phyloP scores from a whole-genome alignment of 2,113 vertebrate species.

The Proteles cristata region DNA sequence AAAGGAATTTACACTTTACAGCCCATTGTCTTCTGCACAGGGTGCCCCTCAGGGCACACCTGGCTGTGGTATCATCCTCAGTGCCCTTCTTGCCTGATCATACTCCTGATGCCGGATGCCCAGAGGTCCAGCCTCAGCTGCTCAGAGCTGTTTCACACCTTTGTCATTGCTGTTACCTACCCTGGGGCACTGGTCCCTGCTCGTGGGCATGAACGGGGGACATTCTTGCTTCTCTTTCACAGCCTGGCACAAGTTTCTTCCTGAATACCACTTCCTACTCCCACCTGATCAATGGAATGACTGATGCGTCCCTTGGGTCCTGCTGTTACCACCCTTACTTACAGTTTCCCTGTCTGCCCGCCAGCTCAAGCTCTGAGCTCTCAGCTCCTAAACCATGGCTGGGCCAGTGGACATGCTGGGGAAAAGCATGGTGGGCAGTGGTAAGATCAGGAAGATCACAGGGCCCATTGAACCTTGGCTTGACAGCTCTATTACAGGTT shows the following conservation, averaged over 20 bases:
- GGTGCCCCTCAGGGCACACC: too few species aligned
- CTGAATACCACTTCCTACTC: not conserved
- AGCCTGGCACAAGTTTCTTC: not conserved
- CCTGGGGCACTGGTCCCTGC: not conserved
- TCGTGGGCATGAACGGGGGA: not conserved
- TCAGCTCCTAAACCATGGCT: not conserved
- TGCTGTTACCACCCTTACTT: too few species aligned
- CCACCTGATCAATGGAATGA: accelerated
- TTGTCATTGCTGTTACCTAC: accelerated
- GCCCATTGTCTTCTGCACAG: not conserved
- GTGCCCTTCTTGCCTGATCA: not conserved
- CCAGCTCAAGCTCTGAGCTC: not conserved
- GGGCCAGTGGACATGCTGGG: not conserved
- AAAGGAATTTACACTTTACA: not conserved
- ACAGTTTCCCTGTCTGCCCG: not conserved
- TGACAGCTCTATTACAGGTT: not conserved
- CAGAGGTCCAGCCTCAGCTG: not conserved
- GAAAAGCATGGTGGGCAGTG: not conserved
- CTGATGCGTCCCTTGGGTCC: not conserved
- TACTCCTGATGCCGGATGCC: not conserved
- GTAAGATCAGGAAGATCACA: accelerated
- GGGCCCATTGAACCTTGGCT: not conserved
- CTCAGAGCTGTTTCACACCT: too few species aligned
- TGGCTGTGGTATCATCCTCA: accelerated
- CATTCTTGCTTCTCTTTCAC: not conserved